A percentile compares a stretch with the other conserved stretches of the same genome.
Conservation (phyloP, 2,888 invertebrate genomes). For the Drosophila picticornis region DNA sequence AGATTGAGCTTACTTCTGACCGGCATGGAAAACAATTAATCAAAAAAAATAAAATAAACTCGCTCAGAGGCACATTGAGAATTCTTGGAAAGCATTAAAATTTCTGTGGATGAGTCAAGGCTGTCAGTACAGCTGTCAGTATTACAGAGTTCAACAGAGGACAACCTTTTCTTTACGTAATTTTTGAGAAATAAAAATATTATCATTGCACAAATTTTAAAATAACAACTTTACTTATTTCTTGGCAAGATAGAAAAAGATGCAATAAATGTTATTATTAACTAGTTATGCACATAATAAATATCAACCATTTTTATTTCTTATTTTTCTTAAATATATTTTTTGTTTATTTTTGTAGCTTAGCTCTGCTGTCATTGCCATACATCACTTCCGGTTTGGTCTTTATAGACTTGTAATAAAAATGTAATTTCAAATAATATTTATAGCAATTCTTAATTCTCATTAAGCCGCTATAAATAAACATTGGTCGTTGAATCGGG, state of each 20-base stretch:
- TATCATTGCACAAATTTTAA: not conserved
- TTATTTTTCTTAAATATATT: not conserved
- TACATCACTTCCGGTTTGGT: slow-evolving; percentile 12
- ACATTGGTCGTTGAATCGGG: not conserved
- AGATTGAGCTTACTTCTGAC: slow-evolving; percentile 25
- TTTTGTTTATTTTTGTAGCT: not conserved
- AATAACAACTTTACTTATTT: not conserved
- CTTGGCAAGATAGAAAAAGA: not conserved
- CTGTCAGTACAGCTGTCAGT: slow-evolving; percentile 10
- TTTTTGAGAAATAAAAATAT: not conserved
- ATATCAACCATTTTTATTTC: not conserved
- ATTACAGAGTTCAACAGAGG: slow-evolving; percentile 20
- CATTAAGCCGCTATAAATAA: slow-evolving; percentile 29
- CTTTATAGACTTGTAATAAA: slow-evolving; percentile 14
- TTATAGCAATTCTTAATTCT: slow-evolving; percentile 23
- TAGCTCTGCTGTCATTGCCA: slow-evolving; percentile 1
- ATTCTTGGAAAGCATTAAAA: slow-evolving; percentile 61
- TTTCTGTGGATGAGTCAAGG: slow-evolving; percentile 47
- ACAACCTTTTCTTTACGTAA: not conserved
- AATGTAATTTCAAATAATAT: slow-evolving; percentile 17
- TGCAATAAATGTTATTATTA: not conserved
- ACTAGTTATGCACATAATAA: not conserved
- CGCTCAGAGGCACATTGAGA: slow-evolving; percentile 42
- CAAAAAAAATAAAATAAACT: slow-evolving; percentile 40
- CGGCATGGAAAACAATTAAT: slow-evolving; percentile 60